Conservation (phyloP, 2,888 invertebrate species). For the Morpho helenor region DNA sequence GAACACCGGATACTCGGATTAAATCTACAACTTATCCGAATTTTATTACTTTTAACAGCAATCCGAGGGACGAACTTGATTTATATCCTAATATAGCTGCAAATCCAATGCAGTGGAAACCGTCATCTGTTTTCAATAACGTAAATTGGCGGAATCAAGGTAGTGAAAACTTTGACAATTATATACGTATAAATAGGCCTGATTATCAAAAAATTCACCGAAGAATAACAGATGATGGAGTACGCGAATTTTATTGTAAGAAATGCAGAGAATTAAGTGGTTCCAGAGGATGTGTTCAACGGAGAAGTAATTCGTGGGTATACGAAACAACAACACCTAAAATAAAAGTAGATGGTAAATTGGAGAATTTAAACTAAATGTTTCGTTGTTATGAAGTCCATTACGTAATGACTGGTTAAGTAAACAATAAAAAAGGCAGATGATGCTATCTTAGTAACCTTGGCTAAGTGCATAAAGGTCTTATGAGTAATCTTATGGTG, state of each 20-base stretch:
- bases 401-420: neutral
- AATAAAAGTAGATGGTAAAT: slow-evolving; percentile 68
- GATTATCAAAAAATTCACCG: slow-evolving; percentile 47
- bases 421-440: slow-evolving; percentile 13
- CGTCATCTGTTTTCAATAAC: slow-evolving; percentile 59
- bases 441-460: slow-evolving; percentile 18
- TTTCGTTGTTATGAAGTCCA: neutral
- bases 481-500: slow-evolving; percentile 7
- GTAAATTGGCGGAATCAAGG: slow-evolving; percentile 59
- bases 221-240: slow-evolving; percentile 52
- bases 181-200: slow-evolving; percentile 40
- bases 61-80: slow-evolving; percentile 55
- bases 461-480: slow-evolving; percentile 16
- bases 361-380: slow-evolving; percentile 70
- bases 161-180: slow-evolving; percentile 34
- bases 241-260: slow-evolving; percentile 64
- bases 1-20: slow-evolving; percentile 56
- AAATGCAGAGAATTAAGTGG: slow-evolving; percentile 57
- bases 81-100: slow-evolving; percentile 53
- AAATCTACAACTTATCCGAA: slow-evolving; percentile 45
- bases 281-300: slow-evolving; percentile 41
- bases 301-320: slow-evolving; percentile 43
- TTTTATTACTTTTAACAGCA: slow-evolving; percentile 48
- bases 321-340: slow-evolving; percentile 58
- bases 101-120: slow-evolving; percentile 59